These are phyloP conservation scores for Trilocha varians DNA, from an alignment of 2,888 invertebrate genomes.

Conservation along the genomic window DNA sequence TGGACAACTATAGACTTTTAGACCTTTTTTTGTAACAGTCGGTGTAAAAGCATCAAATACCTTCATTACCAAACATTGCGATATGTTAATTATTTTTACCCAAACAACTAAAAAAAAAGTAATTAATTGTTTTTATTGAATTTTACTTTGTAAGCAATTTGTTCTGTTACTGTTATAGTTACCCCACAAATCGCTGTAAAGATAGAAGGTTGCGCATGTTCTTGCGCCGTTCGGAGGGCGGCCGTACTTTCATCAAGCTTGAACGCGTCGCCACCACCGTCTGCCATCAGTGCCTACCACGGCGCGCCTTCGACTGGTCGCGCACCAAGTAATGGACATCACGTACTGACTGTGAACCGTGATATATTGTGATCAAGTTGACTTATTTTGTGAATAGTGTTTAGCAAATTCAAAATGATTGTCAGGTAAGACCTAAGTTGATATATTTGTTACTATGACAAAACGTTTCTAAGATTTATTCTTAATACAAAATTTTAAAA, in stretches of 20 bases:
- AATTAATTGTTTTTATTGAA: too few relatives aligned
- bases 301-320: slow-evolving; percentile 34
- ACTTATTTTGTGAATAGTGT: slow-evolving; percentile 34
- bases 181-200: neutral
- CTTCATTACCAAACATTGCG: too few relatives aligned
- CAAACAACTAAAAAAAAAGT: too few relatives aligned
- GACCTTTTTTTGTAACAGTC: too few relatives aligned
- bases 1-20: too few relatives aligned
- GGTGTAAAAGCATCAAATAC: too few relatives aligned
- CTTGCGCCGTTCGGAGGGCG: slow-evolving; percentile 16
- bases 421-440: slow-evolving; percentile 31
- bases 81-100: too few relatives aligned
- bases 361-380: slow-evolving; percentile 42
- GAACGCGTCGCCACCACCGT: slow-evolving; percentile 24
- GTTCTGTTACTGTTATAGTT: neutral
- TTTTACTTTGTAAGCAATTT: too few relatives aligned
- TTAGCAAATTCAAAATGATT: slow-evolving; percentile 34
- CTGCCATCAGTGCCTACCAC: slow-evolving; percentile 39
- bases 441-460: slow-evolving; percentile 1
- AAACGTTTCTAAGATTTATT: neutral
- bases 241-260: slow-evolving; percentile 41
- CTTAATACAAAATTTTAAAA: too few relatives aligned
- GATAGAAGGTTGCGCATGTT: slow-evolving; percentile 1
- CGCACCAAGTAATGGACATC: slow-evolving; percentile 8
- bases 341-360: slow-evolving; percentile 28